phyloP scores from a whole-genome alignment of 2,113 vertebrate genomes.

The Cichladusa arquata region DNA sequence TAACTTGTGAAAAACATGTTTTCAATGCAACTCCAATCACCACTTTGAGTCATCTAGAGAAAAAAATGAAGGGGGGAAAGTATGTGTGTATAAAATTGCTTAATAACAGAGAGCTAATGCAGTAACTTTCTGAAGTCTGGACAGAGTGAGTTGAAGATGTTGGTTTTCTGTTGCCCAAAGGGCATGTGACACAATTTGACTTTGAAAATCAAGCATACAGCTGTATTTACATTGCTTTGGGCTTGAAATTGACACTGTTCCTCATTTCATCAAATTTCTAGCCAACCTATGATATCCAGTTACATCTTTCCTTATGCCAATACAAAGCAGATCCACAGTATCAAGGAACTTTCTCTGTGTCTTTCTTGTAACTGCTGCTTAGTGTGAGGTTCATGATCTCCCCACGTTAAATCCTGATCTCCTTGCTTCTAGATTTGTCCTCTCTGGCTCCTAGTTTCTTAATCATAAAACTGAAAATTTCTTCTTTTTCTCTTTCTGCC shows the following conservation, averaged over 20 bases:
- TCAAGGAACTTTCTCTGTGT: neutral
- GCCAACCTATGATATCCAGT: neutral
- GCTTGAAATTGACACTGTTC: neutral
- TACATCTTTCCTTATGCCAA: neutral
- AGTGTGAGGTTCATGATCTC: neutral
- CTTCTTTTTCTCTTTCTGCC: neutral
- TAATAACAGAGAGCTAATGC: neutral
- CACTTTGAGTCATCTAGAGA: neutral
- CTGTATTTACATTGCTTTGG: neutral
- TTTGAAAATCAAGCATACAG: neutral
- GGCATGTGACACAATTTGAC: neutral
- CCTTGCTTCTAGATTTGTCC: neutral
- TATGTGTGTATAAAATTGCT: neutral
- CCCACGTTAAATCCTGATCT: neutral
- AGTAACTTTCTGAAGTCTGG: neutral
- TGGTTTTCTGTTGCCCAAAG: neutral
- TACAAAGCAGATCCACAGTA: neutral
- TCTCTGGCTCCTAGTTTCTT: neutral
- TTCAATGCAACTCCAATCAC: neutral
- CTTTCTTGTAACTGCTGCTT: neutral
- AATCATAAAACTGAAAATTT: neutral
- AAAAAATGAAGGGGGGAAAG: rapidly evolving
- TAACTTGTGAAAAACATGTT: neutral
- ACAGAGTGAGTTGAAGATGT: neutral
- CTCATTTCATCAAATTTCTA: neutral